A percentile compares a stretch with the other conserved stretches of the same genome.
phyloP scores from a whole-genome alignment of 2,797 vertebrate genomes.

The Apogon hyalosoma region DNA sequence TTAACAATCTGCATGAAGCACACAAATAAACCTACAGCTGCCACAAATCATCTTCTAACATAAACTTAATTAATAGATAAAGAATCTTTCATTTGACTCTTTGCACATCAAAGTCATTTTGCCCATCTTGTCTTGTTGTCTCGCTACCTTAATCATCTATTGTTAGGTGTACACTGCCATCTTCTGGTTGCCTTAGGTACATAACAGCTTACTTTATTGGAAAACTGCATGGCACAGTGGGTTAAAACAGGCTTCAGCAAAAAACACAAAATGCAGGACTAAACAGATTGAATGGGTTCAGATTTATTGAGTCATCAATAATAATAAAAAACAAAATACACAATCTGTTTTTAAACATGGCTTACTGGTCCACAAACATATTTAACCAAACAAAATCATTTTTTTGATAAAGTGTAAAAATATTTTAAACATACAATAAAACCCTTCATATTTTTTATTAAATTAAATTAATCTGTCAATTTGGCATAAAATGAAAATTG shows the following conservation, averaged over 20 bases:
- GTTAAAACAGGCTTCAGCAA: neutral
- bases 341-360: conserved; percentile 51
- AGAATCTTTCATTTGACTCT: conserved; percentile 4
- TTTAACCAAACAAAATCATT: conserved; percentile 38
- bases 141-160: neutral
- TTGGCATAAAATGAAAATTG: conserved; percentile 28
- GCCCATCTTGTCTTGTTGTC: neutral
- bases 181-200: conserved; percentile 60
- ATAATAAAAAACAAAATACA: conserved; percentile 42
- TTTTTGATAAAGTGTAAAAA: conserved; percentile 63
- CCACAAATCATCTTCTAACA: conserved; percentile 21
- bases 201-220: neutral
- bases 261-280: neutral
- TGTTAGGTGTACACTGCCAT: conserved; percentile 57
- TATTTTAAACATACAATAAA: conserved; percentile 56
- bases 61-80: conserved; percentile 27
- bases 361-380: conserved; percentile 42
- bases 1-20: conserved; percentile 18
- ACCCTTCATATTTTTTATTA: conserved; percentile 69
- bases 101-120: conserved; percentile 6
- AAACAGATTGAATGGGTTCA: conserved; percentile 28
- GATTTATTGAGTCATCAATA: conserved; percentile 72
- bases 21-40: conserved; percentile 33
- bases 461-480: conserved; percentile 60
- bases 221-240: neutral